Percentiles rank a stretch among this genome's conserved stretches.
Conservation (phyloP, 2,113 vertebrate genomes). For the Myiagra hebetior region DNA sequence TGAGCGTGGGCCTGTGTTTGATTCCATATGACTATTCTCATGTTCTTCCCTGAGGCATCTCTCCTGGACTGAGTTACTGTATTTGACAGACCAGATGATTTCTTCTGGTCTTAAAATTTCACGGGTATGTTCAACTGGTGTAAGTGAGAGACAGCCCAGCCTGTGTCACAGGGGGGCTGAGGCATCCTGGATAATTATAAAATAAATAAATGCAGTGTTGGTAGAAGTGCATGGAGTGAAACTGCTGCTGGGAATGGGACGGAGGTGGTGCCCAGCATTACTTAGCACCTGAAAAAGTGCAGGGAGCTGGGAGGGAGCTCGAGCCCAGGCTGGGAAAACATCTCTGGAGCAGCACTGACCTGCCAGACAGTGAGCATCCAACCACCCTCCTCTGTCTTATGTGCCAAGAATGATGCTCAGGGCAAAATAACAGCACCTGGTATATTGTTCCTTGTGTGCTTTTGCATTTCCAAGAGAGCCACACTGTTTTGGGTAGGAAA, state of each 20-base stretch:
- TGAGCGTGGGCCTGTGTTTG: background rate
- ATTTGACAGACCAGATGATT: background rate
- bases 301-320: background rate
- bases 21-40: background rate
- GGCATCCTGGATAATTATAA: background rate
- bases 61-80: background rate
- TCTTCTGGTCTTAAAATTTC: slow-evolving; percentile 3
- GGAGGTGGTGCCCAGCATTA: background rate
- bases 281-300: background rate
- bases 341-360: background rate
- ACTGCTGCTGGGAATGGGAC: background rate
- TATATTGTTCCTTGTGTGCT: background rate
- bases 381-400: background rate
- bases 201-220: background rate
- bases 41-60: background rate
- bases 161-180: background rate
- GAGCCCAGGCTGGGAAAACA: background rate
- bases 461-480: background rate
- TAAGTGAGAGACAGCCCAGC: background rate
- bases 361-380: background rate
- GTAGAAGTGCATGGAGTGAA: background rate
- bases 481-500: background rate
- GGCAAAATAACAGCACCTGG: background rate
- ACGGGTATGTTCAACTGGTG: background rate
- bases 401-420: background rate